phyloP scores from a whole-genome alignment of 2,113 vertebrate species.

The Cephalophus harveyi region DNA sequence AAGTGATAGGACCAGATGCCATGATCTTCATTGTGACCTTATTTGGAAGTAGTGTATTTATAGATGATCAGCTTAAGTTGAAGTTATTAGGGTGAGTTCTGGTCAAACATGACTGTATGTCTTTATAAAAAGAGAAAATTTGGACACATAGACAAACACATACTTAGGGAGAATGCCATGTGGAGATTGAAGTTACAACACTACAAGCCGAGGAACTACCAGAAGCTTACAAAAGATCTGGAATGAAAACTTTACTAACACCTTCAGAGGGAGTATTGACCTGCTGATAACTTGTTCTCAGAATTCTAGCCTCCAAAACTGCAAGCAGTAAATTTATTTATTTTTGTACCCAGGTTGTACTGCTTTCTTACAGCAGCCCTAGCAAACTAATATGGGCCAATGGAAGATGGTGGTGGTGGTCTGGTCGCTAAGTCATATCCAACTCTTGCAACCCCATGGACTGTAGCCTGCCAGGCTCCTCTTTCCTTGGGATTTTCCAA shows the following conservation, averaged over 20 bases:
- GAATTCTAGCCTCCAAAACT: neutral
- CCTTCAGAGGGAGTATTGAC: neutral
- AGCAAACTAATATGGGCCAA: neutral
- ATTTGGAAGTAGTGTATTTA: neutral
- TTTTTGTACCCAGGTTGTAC: neutral
- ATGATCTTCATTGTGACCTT: neutral
- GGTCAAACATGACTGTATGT: neutral
- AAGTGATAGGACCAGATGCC: no score
- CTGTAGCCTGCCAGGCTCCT: neutral
- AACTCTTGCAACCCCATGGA: neutral
- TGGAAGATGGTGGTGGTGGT: neutral
- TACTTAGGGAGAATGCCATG: neutral
- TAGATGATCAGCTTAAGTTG: neutral
- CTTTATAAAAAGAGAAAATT: neutral
- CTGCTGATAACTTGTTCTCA: neutral
- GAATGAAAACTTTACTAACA: neutral
- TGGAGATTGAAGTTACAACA: neutral
- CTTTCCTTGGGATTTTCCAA: neutral
- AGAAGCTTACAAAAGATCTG: neutral
- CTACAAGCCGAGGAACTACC: neutral
- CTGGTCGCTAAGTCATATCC: neutral
- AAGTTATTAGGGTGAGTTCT: neutral
- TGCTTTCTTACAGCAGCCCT: neutral
- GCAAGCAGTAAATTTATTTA: neutral
- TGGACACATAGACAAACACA: neutral